These are phyloP conservation scores for Tapirus terrestris DNA, from an alignment of 2,113 vertebrate genomes.

Conservation along the genomic window DNA sequence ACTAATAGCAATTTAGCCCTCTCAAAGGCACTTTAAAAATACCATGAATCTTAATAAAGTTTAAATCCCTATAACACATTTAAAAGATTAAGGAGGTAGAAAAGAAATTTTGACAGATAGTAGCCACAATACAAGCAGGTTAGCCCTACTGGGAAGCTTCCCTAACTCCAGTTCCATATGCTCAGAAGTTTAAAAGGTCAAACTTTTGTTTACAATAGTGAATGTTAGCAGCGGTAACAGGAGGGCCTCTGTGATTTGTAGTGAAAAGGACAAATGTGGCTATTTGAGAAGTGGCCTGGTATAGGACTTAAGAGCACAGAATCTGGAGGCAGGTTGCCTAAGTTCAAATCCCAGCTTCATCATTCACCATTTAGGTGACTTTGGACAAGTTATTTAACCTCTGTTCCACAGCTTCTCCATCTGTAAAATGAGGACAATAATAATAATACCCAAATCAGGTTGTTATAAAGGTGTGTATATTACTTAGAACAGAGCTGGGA, in stretches of 20 bases:
- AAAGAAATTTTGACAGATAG: constrained; percentile 29
- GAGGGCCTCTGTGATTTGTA: not conserved
- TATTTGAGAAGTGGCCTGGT: not conserved
- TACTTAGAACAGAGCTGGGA: not conserved
- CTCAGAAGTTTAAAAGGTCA: not conserved
- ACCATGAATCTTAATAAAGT: constrained; percentile 53
- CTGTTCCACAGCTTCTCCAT: not conserved
- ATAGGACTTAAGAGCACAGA: not conserved
- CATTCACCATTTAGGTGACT: not conserved
- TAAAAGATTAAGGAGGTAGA: constrained; percentile 33
- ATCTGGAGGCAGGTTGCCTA: not conserved
- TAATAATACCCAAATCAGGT: not conserved
- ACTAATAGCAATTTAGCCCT: constrained; percentile 24
- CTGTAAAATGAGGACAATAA: not conserved
- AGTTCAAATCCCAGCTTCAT: not conserved
- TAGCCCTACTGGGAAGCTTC: not conserved
- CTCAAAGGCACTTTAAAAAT: constrained; percentile 54
- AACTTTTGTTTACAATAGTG: not conserved
- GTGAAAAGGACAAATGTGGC: not conserved
- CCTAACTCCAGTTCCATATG: not conserved
- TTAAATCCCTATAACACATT: constrained; percentile 47
- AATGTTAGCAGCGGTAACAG: not conserved
- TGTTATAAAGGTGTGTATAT: not conserved
- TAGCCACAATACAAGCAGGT: not conserved
- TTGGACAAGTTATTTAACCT: not conserved